Percentiles rank a stretch among this genome's conserved stretches.
phyloP scores from a whole-genome alignment of 2,797 vertebrate genomes.

The Melopsittacus undulatus region DNA sequence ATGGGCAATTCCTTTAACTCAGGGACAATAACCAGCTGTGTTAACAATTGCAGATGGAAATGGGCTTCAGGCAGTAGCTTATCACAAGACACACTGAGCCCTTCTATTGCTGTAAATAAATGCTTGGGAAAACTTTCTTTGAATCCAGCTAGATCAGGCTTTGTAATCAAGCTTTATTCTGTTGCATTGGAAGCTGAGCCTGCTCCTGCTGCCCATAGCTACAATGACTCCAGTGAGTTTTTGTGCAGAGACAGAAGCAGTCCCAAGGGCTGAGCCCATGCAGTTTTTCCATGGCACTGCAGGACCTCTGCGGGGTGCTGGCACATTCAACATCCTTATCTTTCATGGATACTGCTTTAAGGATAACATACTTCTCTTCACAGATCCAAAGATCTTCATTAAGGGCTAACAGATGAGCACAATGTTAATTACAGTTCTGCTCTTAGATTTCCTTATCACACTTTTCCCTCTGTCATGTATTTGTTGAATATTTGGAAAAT shows the following conservation, averaged over 20 bases:
- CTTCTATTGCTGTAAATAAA: background rate
- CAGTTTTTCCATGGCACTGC: accelerated
- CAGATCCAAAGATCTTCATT: background rate
- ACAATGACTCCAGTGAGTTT: too few species aligned
- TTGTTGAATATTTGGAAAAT: background rate
- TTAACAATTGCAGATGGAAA: background rate
- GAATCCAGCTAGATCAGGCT: background rate
- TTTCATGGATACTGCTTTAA: background rate
- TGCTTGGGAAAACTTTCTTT: background rate
- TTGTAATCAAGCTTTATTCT: background rate
- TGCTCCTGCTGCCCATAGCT: background rate
- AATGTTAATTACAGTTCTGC: background rate
- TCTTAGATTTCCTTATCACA: background rate
- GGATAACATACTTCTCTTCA: background rate
- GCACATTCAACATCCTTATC: background rate
- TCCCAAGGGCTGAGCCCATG: accelerated
- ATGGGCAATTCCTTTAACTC: background rate
- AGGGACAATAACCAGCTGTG: background rate
- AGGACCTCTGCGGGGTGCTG: background rate
- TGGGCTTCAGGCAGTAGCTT: slow-evolving; percentile 3
- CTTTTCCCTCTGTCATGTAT: background rate
- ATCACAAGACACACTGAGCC: background rate
- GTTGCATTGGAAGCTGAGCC: background rate
- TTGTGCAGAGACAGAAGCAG: background rate
- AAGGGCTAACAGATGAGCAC: background rate